phyloP scores from a whole-genome alignment of 2,797 vertebrate genomes.

The Nannoperca australis region DNA sequence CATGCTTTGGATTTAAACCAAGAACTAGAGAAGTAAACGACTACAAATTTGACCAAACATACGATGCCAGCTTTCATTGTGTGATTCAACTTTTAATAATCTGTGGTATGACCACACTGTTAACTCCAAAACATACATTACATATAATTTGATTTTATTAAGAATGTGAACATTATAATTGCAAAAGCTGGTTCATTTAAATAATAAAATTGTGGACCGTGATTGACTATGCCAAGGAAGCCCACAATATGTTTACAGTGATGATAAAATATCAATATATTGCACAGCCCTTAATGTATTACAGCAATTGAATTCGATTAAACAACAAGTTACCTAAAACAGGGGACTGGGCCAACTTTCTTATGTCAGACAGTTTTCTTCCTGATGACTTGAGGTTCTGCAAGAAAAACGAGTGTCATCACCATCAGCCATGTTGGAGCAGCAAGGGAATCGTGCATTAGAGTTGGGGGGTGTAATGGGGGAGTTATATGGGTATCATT shows the following conservation, averaged over 20 bases:
- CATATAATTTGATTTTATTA: neutral
- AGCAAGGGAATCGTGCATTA: neutral
- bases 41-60: neutral
- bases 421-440: neutral
- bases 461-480: neutral
- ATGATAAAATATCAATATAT: neutral
- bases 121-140: neutral
- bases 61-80: neutral
- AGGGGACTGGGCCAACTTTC: slow-evolving; percentile 70
- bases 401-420: slow-evolving; percentile 34
- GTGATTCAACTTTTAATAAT: neutral
- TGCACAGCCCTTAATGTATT: neutral
- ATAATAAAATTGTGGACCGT: neutral
- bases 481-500: neutral
- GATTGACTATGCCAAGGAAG: neutral
- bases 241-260: neutral
- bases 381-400: slow-evolving; percentile 76
- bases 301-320: neutral
- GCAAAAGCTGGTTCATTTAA: neutral
- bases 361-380: slow-evolving; percentile 72
- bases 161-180: neutral
- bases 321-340: slow-evolving; percentile 71
- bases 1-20: neutral
- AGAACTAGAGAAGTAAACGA: neutral
- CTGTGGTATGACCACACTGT: neutral